Base-by-base conservation (phyloP, 2,113 vertebrate genomes). In the Oreocharis arfaki region DNA sequence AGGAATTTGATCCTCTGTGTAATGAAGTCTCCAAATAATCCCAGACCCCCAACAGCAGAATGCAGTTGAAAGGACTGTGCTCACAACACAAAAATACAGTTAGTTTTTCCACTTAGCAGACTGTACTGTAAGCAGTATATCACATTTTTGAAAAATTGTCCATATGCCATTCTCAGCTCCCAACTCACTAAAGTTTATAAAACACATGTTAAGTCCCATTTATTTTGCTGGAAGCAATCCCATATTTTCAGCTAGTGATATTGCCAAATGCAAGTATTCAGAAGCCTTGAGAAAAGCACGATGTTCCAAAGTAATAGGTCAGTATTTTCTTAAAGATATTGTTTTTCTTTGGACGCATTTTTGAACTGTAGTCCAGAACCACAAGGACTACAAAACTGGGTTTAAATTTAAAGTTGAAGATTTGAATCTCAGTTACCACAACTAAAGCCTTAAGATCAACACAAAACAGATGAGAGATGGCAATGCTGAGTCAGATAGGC, bases 391-490 rank as follows among this genome's bases (percentile, higher is more conserved):
- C 26, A 85, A 69, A 88, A 88, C 2, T 46, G 16, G 1, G 8
- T 41, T 92, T 64, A 85, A 75, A 86, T 41, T 91, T 64, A 86
- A 75, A 86, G 83, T 2, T 59, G 52, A 75, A 35, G 22, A 79
- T 90, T 57, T 87, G 32, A 91, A 85, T 61, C 61, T 61, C 42
- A 30, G 55, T 87, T 83, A 71, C 74, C 64, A 87, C 39, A 86
- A 55, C 39, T 47, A 84, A 94, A 94, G 42, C 67, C 79, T 83
- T 79, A 89, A 88, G 46, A 88, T 95, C 85, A 87, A 84, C 85
- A 95, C 42, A 90, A 88, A 96, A 79, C 84, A 74, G 46, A 87
- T 55, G 78, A 96, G 84, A 91, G 32, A 74, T 81, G 87, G 87
- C 91, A 94, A 83, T 37, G 52, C 32, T 32, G 53, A 93, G 50